Conservation (phyloP, 2,113 vertebrate species). For the Peromyscus californicus region DNA sequence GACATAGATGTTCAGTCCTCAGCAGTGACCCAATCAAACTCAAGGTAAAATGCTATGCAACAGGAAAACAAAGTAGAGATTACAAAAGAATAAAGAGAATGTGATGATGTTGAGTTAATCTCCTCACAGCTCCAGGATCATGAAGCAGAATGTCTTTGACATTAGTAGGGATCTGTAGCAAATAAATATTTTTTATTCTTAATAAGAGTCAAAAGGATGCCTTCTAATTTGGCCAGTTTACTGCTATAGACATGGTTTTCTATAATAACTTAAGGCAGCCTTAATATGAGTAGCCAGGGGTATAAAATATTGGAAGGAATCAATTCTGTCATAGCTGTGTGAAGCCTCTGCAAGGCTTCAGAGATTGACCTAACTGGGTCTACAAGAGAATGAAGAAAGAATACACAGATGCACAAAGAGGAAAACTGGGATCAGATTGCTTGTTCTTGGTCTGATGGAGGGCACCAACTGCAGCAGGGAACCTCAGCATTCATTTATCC, state of each 20-base stretch:
- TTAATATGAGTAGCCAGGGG: slow-evolving; percentile 76
- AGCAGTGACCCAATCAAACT: neutral
- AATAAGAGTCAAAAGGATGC: neutral
- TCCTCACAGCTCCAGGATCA: neutral
- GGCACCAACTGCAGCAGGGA: too few species aligned
- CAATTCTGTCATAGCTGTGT: slow-evolving; percentile 50
- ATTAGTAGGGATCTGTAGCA: neutral
- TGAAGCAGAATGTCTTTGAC: neutral
- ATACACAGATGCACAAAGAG: neutral
- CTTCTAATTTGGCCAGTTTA: slow-evolving; percentile 35
- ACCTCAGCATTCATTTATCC: neutral
- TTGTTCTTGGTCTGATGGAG: neutral
- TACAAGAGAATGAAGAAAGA: neutral
- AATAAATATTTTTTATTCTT: neutral
- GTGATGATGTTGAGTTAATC: neutral
- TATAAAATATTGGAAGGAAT: slow-evolving; percentile 69
- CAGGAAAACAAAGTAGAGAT: neutral
- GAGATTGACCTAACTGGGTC: neutral
- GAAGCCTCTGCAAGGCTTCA: neutral
- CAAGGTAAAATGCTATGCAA: neutral
- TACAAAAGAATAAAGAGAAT: neutral
- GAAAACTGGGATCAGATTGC: neutral
- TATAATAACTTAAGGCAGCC: slow-evolving; percentile 68
- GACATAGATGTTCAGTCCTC: neutral
- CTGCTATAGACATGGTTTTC: slow-evolving; percentile 33